Conservation (phyloP, 2,888 invertebrate species). For the Pristionchus japonicus region DNA sequence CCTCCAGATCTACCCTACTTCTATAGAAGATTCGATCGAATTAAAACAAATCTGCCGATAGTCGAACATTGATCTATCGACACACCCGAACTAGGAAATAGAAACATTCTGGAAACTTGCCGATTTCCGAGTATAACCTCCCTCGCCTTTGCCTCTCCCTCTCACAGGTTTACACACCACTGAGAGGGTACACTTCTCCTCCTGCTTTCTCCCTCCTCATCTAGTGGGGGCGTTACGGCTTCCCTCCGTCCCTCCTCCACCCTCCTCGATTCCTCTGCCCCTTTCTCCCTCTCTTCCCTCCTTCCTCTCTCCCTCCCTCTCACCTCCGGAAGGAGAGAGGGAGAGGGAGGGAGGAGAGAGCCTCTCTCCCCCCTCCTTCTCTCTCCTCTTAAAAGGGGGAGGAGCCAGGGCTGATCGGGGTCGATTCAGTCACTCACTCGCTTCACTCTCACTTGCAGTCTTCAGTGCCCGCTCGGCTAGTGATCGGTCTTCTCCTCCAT, state of each 20-base stretch:
- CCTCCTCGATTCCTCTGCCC: not conserved
- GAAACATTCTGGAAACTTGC: too few relatives aligned
- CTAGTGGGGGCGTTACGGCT: not conserved
- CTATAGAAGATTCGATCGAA: too few relatives aligned
- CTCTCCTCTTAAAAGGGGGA: constrained; percentile 28
- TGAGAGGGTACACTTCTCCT: constrained; percentile 6
- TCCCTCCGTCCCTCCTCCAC: not conserved
- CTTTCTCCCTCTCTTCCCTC: not conserved
- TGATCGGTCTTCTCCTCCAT: not conserved
- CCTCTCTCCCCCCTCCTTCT: constrained; percentile 4
- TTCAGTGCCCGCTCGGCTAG: not conserved
- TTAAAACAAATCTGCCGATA: too few relatives aligned
- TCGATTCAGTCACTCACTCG: not conserved
- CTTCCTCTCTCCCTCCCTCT: not conserved
- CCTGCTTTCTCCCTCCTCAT: constrained; percentile 1
- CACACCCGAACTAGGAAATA: too few relatives aligned
- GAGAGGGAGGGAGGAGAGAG: not conserved
- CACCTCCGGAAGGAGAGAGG: not conserved
- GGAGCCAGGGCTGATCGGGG: not conserved
- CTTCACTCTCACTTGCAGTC: not conserved
- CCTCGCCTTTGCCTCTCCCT: not conserved
- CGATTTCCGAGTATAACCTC: constrained; percentile 24
- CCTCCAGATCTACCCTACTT: too few relatives aligned
- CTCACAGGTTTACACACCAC: constrained; percentile 34
- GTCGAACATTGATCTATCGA: too few relatives aligned